These are phyloP conservation scores for Drosophila micromelanica DNA, from an alignment of 1,140 invertebrate genomes.

Conservation along the genomic window DNA sequence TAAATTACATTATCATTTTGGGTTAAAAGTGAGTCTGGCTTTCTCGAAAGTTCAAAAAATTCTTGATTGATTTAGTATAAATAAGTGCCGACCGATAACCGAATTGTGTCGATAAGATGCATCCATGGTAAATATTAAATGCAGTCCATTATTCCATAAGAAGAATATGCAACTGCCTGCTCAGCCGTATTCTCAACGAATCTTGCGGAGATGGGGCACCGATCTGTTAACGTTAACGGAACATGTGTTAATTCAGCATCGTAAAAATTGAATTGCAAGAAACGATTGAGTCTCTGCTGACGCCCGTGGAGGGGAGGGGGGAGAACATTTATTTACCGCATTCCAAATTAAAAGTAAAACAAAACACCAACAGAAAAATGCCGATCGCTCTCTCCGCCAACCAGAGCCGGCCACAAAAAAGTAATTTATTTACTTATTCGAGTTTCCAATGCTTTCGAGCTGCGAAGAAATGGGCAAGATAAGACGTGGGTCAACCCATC, in stretches of 20 bases:
- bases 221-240: conserved; percentile 54
- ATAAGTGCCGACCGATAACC: conserved; percentile 49
- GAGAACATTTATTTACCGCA: conserved; percentile 66
- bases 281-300: conserved; percentile 32
- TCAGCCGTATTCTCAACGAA: conserved; percentile 27
- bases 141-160: conserved; percentile 25
- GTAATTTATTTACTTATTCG: conserved; percentile 69
- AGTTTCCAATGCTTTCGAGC: conserved; percentile 32
- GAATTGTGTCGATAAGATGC: conserved; percentile 44
- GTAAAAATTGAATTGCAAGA: conserved; percentile 61
- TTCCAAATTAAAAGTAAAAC: conserved; percentile 67
- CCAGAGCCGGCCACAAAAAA: conserved; percentile 17
- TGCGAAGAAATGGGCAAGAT: conserved; percentile 54
- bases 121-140: conserved; percentile 43
- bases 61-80: conserved; percentile 63
- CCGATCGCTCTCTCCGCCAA: conserved; percentile 27
- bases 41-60: conserved; percentile 6
- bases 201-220: neutral
- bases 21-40: neutral
- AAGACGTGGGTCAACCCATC: conserved; percentile 55
- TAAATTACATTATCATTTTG: conserved; percentile 15
- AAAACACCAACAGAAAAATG: conserved; percentile 52
- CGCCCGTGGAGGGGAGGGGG: neutral
- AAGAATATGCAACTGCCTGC: conserved; percentile 18
- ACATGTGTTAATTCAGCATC: conserved; percentile 73